A percentile compares a stretch with the other conserved stretches of the same genome.
Evolutionary conservation across 2,113 vertebrate species (phyloP).

Genomic region (Aplodontia rufa): DNA sequence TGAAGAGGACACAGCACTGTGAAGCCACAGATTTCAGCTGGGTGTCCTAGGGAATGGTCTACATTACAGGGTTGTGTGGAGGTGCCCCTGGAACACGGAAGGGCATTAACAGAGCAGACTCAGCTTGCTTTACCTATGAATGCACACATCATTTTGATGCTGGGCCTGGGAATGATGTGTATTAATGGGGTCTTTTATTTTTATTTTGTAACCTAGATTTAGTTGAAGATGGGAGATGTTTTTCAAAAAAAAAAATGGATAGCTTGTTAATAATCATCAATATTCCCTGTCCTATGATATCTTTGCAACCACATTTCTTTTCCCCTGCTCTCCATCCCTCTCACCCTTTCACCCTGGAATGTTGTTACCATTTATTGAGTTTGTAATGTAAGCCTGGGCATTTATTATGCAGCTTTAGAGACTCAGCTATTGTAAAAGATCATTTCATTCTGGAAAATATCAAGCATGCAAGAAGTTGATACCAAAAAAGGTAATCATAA

Average conservation of each 20-base stretch:
- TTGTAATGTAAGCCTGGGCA: background rate
- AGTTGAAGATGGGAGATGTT: background rate
- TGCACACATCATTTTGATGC: background rate
- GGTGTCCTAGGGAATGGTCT: conserved; percentile 20
- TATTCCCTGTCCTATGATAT: background rate
- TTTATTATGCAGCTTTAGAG: background rate
- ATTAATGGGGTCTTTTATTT: background rate
- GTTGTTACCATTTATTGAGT: background rate
- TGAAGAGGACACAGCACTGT: background rate
- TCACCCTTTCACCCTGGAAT: background rate
- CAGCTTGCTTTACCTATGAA: background rate
- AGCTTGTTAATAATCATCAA: background rate
- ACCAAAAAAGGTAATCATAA: background rate
- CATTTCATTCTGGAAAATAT: background rate
- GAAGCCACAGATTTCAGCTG: background rate
- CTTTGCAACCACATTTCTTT: background rate
- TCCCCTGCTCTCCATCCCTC: background rate
- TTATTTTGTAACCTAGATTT: background rate
- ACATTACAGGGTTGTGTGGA: background rate
- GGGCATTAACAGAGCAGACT: background rate
- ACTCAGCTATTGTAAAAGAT: background rate
- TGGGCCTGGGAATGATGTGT: background rate
- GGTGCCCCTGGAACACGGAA: background rate
- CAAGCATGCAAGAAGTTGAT: background rate
- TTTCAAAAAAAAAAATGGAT: conserved; percentile 30